Conservation (phyloP, 2,113 vertebrate genomes). For the Physeter macrocephalus region DNA sequence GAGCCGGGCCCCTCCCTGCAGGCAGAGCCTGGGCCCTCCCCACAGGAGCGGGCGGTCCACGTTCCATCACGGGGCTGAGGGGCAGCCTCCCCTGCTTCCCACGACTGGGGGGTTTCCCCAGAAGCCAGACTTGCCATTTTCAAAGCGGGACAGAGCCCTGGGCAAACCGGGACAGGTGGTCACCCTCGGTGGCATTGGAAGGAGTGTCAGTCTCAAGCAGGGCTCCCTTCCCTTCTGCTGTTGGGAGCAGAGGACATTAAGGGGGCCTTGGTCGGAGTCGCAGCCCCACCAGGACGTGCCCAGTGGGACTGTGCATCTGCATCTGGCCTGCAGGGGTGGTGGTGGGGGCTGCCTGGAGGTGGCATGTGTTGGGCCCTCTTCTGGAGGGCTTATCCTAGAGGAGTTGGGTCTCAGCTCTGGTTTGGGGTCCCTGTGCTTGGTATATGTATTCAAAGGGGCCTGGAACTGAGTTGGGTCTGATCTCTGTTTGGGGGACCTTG, state of each 20-base stretch:
- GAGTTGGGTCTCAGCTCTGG: background rate
- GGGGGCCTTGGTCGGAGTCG: background rate
- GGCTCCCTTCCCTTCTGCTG: background rate
- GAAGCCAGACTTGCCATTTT: background rate
- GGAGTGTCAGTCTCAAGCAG: background rate
- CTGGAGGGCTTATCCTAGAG: background rate
- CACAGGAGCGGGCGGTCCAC: background rate
- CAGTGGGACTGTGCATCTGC: background rate
- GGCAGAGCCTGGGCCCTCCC: background rate
- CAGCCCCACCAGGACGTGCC: background rate
- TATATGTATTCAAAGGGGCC: background rate
- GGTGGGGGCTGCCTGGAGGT: background rate
- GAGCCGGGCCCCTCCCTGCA: background rate
- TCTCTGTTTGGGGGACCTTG: background rate
- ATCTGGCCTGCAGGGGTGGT: background rate
- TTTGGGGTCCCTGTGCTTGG: background rate
- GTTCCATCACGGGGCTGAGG: background rate
- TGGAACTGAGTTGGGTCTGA: background rate
- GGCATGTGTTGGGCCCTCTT: background rate
- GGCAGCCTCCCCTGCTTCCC: background rate
- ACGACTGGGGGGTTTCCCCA: background rate
- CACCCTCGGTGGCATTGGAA: background rate
- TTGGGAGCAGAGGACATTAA: background rate
- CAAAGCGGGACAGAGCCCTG: background rate
- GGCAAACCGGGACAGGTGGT: background rate